Evolutionary conservation across 2,797 vertebrate species (phyloP).

Genomic region (Spinus olivaceus): DNA sequence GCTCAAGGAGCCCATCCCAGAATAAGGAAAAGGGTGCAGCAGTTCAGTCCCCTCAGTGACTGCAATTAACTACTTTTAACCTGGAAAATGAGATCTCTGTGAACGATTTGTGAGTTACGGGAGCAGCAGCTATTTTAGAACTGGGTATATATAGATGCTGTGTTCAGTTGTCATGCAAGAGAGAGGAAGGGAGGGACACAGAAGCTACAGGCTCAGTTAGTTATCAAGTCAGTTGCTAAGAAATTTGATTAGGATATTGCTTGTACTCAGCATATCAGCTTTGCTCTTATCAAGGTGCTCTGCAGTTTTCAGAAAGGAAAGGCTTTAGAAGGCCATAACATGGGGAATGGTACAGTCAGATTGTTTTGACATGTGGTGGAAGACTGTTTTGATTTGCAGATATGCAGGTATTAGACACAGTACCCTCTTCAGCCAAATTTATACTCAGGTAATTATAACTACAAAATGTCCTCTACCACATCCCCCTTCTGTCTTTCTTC

Average conservation of each 20-base stretch:
- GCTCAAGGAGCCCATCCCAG: not conserved
- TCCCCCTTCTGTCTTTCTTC: not conserved
- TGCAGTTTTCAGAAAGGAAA: not conserved
- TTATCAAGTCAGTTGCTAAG: constrained; percentile 39
- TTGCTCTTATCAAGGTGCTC: not conserved
- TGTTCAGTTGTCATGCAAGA: constrained; percentile 30
- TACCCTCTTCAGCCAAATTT: not conserved
- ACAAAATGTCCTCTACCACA: not conserved
- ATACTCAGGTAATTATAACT: not conserved
- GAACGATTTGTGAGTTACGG: not conserved
- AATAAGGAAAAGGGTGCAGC: not conserved
- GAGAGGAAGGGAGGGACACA: not conserved
- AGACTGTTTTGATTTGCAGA: constrained; percentile 2
- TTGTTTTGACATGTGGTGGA: not conserved
- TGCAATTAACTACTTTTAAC: constrained; percentile 37
- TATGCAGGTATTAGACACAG: not conserved
- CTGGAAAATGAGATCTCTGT: not conserved
- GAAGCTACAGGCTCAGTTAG: not conserved
- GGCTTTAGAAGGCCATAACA: not conserved
- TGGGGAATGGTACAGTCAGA: not conserved
- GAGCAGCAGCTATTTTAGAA: constrained; percentile 43
- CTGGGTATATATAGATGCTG: constrained; percentile 18
- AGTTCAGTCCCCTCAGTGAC: not conserved
- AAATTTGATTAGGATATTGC: constrained; percentile 36
- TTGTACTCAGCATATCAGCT: not conserved